phyloP scores from a whole-genome alignment of 1,140 invertebrate species.

The Apis dorsata region DNA sequence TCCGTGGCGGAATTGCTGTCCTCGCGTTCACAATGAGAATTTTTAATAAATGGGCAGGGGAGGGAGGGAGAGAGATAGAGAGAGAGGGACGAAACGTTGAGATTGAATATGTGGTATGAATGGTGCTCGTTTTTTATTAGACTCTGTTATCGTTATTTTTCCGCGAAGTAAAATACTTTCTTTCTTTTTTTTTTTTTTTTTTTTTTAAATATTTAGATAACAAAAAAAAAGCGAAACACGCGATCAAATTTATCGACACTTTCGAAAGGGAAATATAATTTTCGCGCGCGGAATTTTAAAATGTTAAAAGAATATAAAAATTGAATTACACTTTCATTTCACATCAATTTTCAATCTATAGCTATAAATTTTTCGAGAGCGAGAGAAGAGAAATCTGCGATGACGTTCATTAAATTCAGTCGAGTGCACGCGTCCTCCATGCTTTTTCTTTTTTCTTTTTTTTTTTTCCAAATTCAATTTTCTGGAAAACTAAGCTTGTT shows the following conservation, averaged over 20 bases:
- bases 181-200: no score
- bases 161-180: no score
- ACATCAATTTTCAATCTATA: not conserved
- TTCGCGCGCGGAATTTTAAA: not conserved
- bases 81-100: no score
- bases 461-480: not conserved
- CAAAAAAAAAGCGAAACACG: no score
- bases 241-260: no score
- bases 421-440: not conserved
- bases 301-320: not conserved
- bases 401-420: not conserved
- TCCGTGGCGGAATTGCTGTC: not conserved
- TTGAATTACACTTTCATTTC: not conserved
- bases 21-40: not conserved
- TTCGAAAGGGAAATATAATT: not conserved
- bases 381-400: not conserved
- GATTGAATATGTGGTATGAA: no score
- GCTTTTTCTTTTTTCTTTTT: not conserved
- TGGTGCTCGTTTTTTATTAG: no score
- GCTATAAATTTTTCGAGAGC: not conserved
- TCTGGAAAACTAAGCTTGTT: not conserved
- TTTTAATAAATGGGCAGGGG: not conserved
- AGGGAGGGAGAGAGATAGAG: no score
- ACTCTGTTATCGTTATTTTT: no score
- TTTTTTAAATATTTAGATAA: no score